Evolutionary conservation across 2,888 invertebrate genomes (phyloP).

Genomic region (Cephus nigrinus): DNA sequence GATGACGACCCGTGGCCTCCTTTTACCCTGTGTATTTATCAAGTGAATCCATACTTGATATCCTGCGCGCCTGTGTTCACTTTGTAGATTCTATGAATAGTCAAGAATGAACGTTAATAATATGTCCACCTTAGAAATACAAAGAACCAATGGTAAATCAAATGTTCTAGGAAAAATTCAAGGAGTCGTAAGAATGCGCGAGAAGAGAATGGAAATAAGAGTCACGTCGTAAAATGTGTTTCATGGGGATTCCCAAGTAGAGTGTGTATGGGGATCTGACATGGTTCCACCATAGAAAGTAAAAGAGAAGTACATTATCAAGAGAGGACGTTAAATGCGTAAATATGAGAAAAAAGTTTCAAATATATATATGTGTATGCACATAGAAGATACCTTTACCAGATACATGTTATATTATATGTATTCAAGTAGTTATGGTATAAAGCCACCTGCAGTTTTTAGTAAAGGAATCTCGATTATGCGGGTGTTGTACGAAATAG

Average conservation of each 20-base stretch:
- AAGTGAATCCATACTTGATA: not conserved
- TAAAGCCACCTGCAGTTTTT: not conserved
- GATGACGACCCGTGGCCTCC: not conserved
- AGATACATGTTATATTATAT: not conserved
- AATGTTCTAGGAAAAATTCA: not conserved
- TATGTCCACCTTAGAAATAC: not conserved
- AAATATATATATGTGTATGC: not conserved
- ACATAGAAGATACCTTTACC: not conserved
- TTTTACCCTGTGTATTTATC: not conserved
- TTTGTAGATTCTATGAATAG: not conserved
- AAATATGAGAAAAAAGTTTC: not conserved
- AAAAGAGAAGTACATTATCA: not conserved
- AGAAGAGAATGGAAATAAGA: not conserved
- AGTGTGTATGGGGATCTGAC: not conserved
- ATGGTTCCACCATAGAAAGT: not conserved
- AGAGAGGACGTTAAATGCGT: not conserved
- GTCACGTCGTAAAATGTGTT: not conserved
- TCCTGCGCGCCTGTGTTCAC: not conserved
- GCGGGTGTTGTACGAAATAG: not conserved
- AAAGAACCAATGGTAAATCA: not conserved
- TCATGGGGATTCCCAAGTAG: not conserved
- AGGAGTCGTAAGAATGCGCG: not conserved
- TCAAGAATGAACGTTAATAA: not conserved
- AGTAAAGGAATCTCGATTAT: not conserved
- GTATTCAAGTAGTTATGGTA: not conserved